Evolutionary conservation across 2,888 invertebrate genomes (phyloP), one percentile per base, ranked within the genome.

Genomic region (Caenorhabditis zanzibari): DNA sequence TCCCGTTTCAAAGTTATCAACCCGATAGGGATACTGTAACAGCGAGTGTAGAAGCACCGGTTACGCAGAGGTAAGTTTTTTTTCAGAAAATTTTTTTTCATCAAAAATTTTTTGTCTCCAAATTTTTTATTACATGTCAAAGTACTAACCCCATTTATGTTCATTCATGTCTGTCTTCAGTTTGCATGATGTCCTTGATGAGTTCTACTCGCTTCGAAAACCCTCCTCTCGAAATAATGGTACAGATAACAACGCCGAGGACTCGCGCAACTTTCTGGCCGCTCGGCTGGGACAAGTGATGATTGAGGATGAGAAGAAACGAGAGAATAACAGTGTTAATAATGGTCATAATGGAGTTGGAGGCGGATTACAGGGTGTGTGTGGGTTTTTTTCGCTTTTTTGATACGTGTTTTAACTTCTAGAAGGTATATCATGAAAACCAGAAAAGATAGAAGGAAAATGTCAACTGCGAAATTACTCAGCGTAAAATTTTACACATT

Each of bases 111-210:
- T 54, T 26, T 69, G 49, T 64, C 14, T 59, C 47, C 4, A 32
- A 32, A 10, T 63, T 38, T 64, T 58, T 14, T 24, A n/a, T 28
- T 66, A 24, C 32, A 26, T 56, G 49, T 75, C 47, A 6, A 32
- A 6, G 32, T 38, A 38, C 35, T 49, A 54, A 66, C 54, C n/a
- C 32, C n/a, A 28, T 54, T 1, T 58, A 35, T 58, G 47, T 56
- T 22, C 24, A 28, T 24, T 28, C 52, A 54, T 63, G 26, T 68
- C 44, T 75, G 49, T 76, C 44, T 84, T 84, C 69, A 83, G 87
- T 77, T 79, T 87, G 82, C 81, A 79, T 59, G 81, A 85, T 24
- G 87, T 82, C 10, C 81, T 87, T 71, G 86, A 85, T 69, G 86
- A 86, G 71, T 82, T 83, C 72, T 69, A 72, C 52, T 66, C 72